These are phyloP conservation scores for Littorina saxatilis DNA, from an alignment of 1,140 invertebrate genomes.

Conservation along the genomic window DNA sequence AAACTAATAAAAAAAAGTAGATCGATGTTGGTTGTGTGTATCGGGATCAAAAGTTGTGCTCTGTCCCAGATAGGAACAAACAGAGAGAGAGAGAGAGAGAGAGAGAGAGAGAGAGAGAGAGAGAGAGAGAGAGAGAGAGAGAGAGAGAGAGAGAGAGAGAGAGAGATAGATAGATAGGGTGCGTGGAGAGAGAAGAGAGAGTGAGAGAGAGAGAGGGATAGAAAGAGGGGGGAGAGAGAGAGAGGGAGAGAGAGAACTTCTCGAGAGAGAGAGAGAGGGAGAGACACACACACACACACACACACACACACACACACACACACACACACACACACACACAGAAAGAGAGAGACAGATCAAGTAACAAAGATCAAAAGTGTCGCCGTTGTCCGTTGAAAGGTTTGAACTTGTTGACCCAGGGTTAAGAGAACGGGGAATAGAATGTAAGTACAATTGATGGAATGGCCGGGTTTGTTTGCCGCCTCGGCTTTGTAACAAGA, in stretches of 20 bases:
- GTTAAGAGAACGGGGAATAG: background rate
- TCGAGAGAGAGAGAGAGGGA: background rate
- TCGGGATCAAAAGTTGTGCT: too few species aligned
- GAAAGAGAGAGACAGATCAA: too few species aligned
- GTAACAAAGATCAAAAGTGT: background rate
- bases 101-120: background rate
- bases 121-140: background rate
- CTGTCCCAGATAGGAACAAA: too few species aligned
- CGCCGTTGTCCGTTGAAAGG: background rate
- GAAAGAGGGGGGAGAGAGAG: too few species aligned
- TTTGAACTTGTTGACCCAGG: slow-evolving; percentile 12
- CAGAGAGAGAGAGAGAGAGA: background rate
- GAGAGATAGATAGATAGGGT: background rate
- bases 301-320: too few species aligned
- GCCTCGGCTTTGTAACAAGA: slow-evolving; percentile 23
- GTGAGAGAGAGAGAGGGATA: too few species aligned
- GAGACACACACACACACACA: too few species aligned
- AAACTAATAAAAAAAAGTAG: too few species aligned
- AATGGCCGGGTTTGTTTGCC: slow-evolving; percentile 7
- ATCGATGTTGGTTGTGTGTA: too few species aligned
- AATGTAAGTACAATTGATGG: background rate
- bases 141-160: slow-evolving; percentile 3
- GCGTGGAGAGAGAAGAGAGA: background rate
- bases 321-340: too few species aligned
- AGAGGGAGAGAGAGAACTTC: too few species aligned